Conservation (phyloP, 2,888 invertebrate species). For the Prostheceraeus crozeri region DNA sequence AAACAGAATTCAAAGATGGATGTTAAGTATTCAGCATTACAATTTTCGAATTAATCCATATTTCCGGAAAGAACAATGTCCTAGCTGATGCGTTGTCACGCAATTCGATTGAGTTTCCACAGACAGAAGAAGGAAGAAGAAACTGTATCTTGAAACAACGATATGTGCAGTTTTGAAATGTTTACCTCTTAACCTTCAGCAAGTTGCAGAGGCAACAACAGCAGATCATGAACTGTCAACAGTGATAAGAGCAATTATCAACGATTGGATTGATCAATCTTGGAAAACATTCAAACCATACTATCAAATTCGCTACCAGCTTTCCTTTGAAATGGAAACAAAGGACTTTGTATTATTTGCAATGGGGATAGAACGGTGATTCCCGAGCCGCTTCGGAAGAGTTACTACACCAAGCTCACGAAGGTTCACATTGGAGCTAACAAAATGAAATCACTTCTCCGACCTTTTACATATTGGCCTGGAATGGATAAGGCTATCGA, state of each 20-base stretch:
- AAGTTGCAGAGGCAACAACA: constrained; percentile 5
- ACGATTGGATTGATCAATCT: constrained; percentile 13
- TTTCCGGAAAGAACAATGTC: constrained; percentile 26
- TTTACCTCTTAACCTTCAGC: constrained; percentile 7
- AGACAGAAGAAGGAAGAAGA: no score
- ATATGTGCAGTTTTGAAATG: constrained; percentile 11
- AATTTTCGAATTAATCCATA: constrained; percentile 25
- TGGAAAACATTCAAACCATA: constrained; percentile 11
- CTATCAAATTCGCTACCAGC: constrained; percentile 6
- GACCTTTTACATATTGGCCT: constrained; percentile 6
- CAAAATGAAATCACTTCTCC: constrained; percentile 3
- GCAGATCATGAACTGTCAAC: neutral
- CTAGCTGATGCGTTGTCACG: constrained; percentile 27
- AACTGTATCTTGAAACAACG: no score
- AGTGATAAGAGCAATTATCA: constrained; percentile 21
- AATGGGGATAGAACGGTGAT: neutral
- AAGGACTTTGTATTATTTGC: no score
- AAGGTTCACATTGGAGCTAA: constrained; percentile 3
- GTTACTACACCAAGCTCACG: neutral
- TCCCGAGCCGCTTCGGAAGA: neutral
- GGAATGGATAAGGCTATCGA: constrained; percentile 1
- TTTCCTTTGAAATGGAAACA: no score
- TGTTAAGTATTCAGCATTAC: constrained; percentile 20
- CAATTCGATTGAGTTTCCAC: constrained; percentile 22
- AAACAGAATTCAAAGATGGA: constrained; percentile 24